phyloP scores from a whole-genome alignment of 1,140 invertebrate genomes.

The Drosophila malerkotliana region DNA sequence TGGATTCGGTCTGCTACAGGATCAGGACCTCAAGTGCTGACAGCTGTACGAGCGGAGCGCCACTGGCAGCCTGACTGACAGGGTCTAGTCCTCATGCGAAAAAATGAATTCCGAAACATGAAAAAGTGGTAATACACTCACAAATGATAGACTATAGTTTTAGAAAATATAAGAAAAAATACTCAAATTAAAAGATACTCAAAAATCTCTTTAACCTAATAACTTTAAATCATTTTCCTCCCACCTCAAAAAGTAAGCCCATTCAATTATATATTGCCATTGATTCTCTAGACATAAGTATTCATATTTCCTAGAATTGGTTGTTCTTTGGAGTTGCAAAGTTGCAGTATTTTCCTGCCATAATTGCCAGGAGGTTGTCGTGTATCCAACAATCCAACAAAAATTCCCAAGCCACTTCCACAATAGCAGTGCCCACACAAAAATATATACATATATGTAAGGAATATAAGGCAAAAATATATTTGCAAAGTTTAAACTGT shows the following conservation, averaged over 20 bases:
- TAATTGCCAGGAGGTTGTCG: conserved; percentile 41
- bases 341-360: conserved; percentile 22
- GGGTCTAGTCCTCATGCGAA: neutral
- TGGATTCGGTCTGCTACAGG: conserved; percentile 11
- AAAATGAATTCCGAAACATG: neutral
- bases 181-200: too few relatives aligned
- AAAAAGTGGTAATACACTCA: neutral
- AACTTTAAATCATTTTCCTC: too few relatives aligned
- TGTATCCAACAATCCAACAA: conserved; percentile 7
- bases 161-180: too few relatives aligned
- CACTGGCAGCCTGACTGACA: conserved; percentile 17
- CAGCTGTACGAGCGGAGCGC: conserved; percentile 9
- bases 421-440: conserved; percentile 1
- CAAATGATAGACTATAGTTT: too few relatives aligned
- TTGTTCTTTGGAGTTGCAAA: conserved; percentile 7
- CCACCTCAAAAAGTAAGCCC: too few relatives aligned
- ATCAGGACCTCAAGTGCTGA: conserved; percentile 15
- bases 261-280: neutral
- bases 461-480: conserved; percentile 6
- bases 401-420: conserved; percentile 17
- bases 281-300: neutral
- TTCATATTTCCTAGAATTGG: neutral
- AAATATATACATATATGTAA: neutral
- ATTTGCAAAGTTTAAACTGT: conserved; percentile 12
- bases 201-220: too few relatives aligned